These are phyloP conservation scores for Vulpes lagopus DNA, from an alignment of 2,113 vertebrate genomes.

Conservation along the genomic window DNA sequence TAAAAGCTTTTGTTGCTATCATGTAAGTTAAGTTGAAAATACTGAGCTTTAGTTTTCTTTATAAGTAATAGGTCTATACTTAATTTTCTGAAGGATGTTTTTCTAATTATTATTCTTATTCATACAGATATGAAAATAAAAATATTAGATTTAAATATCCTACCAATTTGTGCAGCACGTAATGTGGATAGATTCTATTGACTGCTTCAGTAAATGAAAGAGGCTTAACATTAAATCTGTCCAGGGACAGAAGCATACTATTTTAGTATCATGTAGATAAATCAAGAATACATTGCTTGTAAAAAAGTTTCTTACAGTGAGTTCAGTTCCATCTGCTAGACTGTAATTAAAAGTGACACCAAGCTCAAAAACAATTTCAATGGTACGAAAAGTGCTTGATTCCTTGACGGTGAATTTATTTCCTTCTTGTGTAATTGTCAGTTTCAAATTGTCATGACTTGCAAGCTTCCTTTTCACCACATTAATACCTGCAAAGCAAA, in stretches of 20 bases:
- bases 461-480: conserved; percentile 94
- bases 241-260: neutral
- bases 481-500: conserved; percentile 89
- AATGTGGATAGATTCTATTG: neutral
- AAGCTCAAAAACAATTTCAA: conserved; percentile 92
- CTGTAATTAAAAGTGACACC: conserved; percentile 91
- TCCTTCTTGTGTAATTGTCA: conserved; percentile 92
- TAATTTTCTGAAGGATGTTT: neutral
- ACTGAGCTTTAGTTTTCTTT: neutral
- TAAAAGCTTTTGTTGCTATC: neutral
- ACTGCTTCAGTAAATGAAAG: neutral
- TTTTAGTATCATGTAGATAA: neutral
- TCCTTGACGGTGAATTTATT: conserved; percentile 93
- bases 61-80: neutral
- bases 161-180: neutral
- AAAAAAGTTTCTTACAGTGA: conserved; percentile 88
- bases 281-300: neutral
- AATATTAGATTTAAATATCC: neutral
- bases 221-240: neutral
- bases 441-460: conserved; percentile 93
- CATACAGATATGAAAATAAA: neutral
- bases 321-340: conserved; percentile 94
- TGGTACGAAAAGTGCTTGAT: conserved; percentile 91
- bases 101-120: neutral
- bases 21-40: neutral